Evolutionary conservation across 2,797 vertebrate species (phyloP).

Genomic region (Pangasius krempfi): DNA sequence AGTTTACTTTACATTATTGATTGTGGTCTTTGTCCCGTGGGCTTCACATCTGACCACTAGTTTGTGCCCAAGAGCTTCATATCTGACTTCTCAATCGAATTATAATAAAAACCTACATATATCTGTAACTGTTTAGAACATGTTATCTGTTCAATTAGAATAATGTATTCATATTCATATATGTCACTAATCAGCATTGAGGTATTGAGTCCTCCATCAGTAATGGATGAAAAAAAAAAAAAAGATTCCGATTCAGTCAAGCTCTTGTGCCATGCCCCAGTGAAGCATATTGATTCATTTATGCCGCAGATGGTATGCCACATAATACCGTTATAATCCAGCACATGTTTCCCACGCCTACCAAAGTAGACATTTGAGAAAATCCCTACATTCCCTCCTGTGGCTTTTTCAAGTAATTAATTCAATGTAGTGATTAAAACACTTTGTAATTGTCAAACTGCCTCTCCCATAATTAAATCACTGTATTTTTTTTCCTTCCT

Average conservation of each 20-base stretch:
- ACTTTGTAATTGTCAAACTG: conserved; percentile 42
- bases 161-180: background rate
- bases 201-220: background rate
- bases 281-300: conserved; percentile 39
- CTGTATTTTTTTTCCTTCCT: conserved; percentile 21
- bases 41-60: background rate
- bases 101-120: background rate
- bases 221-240: conserved; percentile 1
- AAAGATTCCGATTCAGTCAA: conserved; percentile 7
- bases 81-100: background rate
- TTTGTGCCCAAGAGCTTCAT: background rate
- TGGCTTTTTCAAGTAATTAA: conserved; percentile 50
- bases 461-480: conserved; percentile 56
- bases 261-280: conserved; percentile 20
- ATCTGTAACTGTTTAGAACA: background rate
- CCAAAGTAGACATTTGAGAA: conserved; percentile 40
- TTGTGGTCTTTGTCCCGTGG: background rate
- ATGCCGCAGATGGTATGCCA: conserved; percentile 7
- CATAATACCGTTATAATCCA: conserved; percentile 44
- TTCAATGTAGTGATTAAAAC: conserved; percentile 54
- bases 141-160: background rate
- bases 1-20: background rate
- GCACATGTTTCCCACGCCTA: conserved; percentile 23
- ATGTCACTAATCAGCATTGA: background rate
- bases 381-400: conserved; percentile 35